These are phyloP conservation scores for Metaphire vulgaris DNA, from an alignment of 1,140 invertebrate genomes.

Conservation along the genomic window DNA sequence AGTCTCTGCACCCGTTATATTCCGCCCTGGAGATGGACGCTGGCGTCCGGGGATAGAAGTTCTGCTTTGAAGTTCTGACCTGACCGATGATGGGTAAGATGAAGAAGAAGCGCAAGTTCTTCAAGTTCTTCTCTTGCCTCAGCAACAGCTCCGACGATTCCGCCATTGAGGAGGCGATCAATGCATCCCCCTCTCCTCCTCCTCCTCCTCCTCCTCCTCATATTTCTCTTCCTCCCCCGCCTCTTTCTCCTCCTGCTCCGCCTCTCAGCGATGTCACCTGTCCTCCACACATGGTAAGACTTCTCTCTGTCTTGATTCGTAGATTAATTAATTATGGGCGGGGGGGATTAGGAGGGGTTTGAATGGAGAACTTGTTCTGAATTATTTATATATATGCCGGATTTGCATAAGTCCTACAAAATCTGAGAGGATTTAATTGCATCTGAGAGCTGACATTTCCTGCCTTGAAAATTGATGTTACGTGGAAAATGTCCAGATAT, in stretches of 20 bases:
- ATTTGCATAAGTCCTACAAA: too few species aligned
- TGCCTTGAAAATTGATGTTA: too few species aligned
- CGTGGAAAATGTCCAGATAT: too few species aligned
- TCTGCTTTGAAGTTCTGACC: too few species aligned
- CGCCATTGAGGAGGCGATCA: not conserved
- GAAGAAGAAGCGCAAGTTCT: constrained; percentile 2
- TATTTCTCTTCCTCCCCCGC: too few species aligned
- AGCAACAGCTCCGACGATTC: not conserved
- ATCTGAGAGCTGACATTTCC: too few species aligned
- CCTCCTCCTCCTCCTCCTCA: too few species aligned
- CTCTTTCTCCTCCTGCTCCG: not conserved
- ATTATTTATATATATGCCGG: too few species aligned
- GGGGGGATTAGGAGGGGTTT: not conserved
- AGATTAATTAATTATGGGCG: not conserved
- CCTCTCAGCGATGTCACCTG: not conserved
- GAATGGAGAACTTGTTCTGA: not conserved
- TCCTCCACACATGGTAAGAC: not conserved
- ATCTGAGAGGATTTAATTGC: too few species aligned
- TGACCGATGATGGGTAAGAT: not conserved
- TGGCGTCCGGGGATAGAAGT: too few species aligned
- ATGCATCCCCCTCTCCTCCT: not conserved
- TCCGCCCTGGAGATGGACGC: too few species aligned
- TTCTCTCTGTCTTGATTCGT: not conserved
- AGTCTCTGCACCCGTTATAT: too few species aligned
- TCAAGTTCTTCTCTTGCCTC: not conserved